Percentiles rank a stretch among this genome's conserved stretches.
Conservation (phyloP, 2,113 vertebrate genomes). For the Romanogobio albipinnatus region DNA sequence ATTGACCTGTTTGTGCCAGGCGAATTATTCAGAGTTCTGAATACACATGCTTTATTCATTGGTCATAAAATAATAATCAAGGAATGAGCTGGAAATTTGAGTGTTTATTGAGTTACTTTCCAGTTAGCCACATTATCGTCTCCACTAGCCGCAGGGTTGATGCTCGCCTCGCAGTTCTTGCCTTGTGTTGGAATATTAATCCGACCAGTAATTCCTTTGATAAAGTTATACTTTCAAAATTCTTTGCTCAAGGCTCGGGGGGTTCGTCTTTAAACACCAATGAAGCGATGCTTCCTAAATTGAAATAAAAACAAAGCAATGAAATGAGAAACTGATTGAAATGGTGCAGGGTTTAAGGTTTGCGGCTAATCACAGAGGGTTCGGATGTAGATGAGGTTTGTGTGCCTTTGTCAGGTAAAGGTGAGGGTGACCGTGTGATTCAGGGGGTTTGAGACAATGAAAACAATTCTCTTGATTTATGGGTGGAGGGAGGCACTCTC, state of each 20-base stretch:
- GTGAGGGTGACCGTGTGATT: slow-evolving; percentile 16
- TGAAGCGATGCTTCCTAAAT: not conserved
- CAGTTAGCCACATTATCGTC: slow-evolving; percentile 6
- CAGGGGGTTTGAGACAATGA: slow-evolving; percentile 27
- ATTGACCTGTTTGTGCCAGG: not conserved
- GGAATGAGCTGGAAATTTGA: slow-evolving; percentile 21
- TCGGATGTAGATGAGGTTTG: slow-evolving; percentile 21
- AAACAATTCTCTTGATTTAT: slow-evolving; percentile 55
- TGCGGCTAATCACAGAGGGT: not conserved
- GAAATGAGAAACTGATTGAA: not conserved
- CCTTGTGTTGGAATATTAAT: slow-evolving; percentile 6
- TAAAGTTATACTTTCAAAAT: not conserved
- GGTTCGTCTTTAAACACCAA: slow-evolving; percentile 5
- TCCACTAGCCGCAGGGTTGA: slow-evolving; percentile 6
- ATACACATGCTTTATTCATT: slow-evolving; percentile 19
- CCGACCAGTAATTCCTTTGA: slow-evolving; percentile 30
- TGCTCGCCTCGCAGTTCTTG: not conserved
- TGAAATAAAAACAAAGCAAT: slow-evolving; percentile 27
- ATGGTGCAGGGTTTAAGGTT: not conserved
- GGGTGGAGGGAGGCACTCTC: slow-evolving; percentile 58
- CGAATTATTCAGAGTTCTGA: not conserved
- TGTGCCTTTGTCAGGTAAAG: slow-evolving; percentile 33
- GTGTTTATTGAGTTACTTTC: slow-evolving; percentile 23
- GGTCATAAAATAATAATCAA: slow-evolving; percentile 53
- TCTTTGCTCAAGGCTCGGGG: slow-evolving; percentile 1